A percentile compares a stretch with the other conserved stretches of the same genome.
phyloP scores from a whole-genome alignment of 2,797 vertebrate species.

The Thaleichthys pacificus region DNA sequence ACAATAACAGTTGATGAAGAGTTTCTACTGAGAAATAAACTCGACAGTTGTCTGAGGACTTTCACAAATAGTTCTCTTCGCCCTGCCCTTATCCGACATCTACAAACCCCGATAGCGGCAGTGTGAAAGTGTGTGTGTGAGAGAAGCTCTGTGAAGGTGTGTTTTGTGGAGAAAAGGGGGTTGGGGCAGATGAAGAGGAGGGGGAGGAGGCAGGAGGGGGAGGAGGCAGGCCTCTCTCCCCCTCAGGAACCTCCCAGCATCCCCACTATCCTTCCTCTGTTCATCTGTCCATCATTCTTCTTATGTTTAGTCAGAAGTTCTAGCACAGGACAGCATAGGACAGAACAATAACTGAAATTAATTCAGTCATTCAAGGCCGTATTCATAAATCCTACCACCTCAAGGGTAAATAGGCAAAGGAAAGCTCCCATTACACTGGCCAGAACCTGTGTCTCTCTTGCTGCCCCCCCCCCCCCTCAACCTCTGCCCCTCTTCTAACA shows the following conservation, averaged over 20 bases:
- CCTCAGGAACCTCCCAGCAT: background rate
- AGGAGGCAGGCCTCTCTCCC: conserved; percentile 29
- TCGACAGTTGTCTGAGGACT: background rate
- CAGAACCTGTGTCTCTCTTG: too few relatives aligned
- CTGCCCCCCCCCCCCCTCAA: background rate
- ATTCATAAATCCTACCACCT: too few relatives aligned
- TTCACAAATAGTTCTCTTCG: background rate
- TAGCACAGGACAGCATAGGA: too few relatives aligned
- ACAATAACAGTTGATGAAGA: too few relatives aligned
- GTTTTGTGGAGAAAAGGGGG: conserved; percentile 31
- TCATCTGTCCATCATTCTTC: too few relatives aligned
- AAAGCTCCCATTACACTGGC: too few relatives aligned
- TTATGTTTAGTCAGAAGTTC: too few relatives aligned
- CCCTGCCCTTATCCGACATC: background rate
- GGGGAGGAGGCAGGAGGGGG: background rate
- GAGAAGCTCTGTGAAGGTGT: conserved; percentile 15
- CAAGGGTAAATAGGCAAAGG: too few relatives aligned
- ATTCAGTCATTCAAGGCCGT: too few relatives aligned
- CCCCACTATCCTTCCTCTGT: conserved; percentile 6
- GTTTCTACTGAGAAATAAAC: too few relatives aligned
- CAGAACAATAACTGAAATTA: too few relatives aligned
- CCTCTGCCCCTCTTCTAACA: background rate
- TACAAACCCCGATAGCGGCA: conserved; percentile 5
- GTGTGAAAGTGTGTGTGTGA: conserved; percentile 24
- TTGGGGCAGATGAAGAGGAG: conserved; percentile 13